Conservation (phyloP, 2,888 invertebrate species). For the Mesorhabditis sp. region DNA sequence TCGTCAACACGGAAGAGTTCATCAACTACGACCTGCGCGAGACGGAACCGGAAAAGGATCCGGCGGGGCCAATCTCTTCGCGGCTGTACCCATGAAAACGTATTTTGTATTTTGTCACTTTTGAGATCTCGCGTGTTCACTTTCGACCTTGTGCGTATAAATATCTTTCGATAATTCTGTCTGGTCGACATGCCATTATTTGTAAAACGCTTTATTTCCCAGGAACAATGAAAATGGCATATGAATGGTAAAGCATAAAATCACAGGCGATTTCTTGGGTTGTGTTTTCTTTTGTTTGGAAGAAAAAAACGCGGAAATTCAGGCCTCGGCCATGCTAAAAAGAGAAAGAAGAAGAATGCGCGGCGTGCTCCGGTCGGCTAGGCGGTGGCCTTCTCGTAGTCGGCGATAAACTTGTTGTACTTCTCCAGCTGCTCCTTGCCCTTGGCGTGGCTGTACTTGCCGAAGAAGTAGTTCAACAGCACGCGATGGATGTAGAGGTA, state of each 20-base stretch:
- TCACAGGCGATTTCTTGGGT: too few relatives aligned
- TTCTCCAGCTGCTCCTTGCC: background rate
- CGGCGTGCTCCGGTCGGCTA: too few relatives aligned
- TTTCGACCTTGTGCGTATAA: too few relatives aligned
- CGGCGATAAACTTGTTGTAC: background rate
- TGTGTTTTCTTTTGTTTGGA: too few relatives aligned
- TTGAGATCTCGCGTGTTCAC: background rate
- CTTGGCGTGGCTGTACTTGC: conserved; percentile 19
- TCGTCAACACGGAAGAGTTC: background rate
- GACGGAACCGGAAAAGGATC: background rate
- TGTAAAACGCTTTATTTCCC: too few relatives aligned
- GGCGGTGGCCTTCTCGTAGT: conserved; percentile 4
- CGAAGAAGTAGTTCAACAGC: conserved; percentile 28
- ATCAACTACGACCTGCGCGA: background rate
- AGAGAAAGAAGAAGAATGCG: too few relatives aligned
- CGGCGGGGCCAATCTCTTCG: background rate
- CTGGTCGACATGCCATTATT: too few relatives aligned
- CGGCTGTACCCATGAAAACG: background rate
- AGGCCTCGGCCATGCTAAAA: too few relatives aligned
- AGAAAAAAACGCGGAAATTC: too few relatives aligned
- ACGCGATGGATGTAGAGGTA: conserved; percentile 17
- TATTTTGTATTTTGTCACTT: background rate
- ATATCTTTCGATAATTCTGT: too few relatives aligned
- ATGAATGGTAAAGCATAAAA: too few relatives aligned
- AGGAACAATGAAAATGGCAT: too few relatives aligned